Evolutionary conservation across 2,888 invertebrate genomes (phyloP).

Genomic region (Diarsia dahlii): DNA sequence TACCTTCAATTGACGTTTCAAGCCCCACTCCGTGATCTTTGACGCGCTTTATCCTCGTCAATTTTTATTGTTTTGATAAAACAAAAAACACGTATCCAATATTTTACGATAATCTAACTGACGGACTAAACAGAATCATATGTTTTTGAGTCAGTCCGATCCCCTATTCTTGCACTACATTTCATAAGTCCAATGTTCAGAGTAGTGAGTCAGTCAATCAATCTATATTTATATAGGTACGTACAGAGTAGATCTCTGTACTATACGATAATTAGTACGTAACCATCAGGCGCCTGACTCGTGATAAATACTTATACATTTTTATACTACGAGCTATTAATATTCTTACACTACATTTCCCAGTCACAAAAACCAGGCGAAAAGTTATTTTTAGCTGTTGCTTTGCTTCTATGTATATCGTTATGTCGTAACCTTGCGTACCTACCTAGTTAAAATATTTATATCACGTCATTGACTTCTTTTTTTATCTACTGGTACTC

Average conservation of each 20-base stretch:
- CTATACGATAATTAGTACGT: conserved; percentile 24
- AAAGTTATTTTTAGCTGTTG: conserved; percentile 43
- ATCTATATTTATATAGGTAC: conserved; percentile 29
- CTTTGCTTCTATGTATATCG: conserved; percentile 8
- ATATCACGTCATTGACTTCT: conserved; percentile 2
- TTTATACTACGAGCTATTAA: conserved; percentile 42
- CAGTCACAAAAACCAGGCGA: conserved; percentile 47
- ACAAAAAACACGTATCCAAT: too few species aligned
- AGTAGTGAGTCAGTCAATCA: conserved; percentile 47
- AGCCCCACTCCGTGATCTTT: too few species aligned
- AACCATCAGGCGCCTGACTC: conserved; percentile 29
- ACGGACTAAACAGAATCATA: too few species aligned
- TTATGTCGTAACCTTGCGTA: conserved; percentile 51
- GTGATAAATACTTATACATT: conserved; percentile 32
- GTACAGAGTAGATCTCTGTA: conserved; percentile 36
- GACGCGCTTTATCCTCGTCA: too few species aligned
- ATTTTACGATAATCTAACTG: too few species aligned
- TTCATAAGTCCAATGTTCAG: conserved; percentile 32
- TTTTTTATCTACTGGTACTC: conserved; percentile 12
- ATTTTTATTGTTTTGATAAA: too few species aligned
- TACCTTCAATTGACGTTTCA: too few species aligned
- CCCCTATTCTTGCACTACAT: conserved; percentile 20
- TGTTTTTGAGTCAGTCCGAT: too few species aligned
- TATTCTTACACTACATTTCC: conserved; percentile 50
- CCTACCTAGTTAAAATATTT: conserved; percentile 13